Percentiles rank a stretch among this genome's conserved stretches.
These are phyloP conservation scores for Nemurella pictetii DNA, from an alignment of 2,888 invertebrate species.

Conservation along the genomic window DNA sequence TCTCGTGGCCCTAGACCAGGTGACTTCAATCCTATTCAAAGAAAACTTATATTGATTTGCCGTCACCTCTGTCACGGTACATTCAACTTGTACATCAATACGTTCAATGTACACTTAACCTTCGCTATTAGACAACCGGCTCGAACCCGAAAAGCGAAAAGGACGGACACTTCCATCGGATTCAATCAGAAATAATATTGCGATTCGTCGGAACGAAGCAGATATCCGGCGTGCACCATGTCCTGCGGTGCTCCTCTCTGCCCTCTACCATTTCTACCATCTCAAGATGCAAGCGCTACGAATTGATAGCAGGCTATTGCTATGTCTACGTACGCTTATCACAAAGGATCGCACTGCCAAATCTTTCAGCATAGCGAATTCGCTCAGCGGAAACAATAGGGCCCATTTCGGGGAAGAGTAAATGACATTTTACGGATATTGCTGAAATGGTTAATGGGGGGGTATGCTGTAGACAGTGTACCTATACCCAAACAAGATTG, in stretches of 20 bases:
- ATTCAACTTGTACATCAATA: background rate
- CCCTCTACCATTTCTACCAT: too few relatives aligned
- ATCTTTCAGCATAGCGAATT: background rate
- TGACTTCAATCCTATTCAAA: background rate
- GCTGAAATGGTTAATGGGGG: too few relatives aligned
- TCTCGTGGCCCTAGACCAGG: background rate
- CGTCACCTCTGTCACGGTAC: slow-evolving; percentile 12
- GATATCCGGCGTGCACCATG: background rate
- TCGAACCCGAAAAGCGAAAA: background rate
- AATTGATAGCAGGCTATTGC: background rate
- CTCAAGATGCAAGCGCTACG: background rate
- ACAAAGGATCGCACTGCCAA: background rate
- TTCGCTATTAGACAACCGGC: slow-evolving; percentile 9
- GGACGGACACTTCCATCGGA: background rate
- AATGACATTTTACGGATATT: background rate
- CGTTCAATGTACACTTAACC: slow-evolving; percentile 13
- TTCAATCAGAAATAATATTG: background rate
- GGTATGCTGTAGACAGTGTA: too few relatives aligned
- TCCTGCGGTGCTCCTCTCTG: background rate
- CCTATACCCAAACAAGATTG: background rate
- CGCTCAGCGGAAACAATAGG: background rate
- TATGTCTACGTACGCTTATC: background rate
- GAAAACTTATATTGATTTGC: slow-evolving; percentile 1
- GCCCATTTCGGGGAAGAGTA: background rate
- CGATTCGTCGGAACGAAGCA: background rate